Percentiles rank a stretch among this genome's conserved stretches.
Evolutionary conservation across 2,797 vertebrate genomes (phyloP).

Genomic region (Tragelaphus eurycerus): DNA sequence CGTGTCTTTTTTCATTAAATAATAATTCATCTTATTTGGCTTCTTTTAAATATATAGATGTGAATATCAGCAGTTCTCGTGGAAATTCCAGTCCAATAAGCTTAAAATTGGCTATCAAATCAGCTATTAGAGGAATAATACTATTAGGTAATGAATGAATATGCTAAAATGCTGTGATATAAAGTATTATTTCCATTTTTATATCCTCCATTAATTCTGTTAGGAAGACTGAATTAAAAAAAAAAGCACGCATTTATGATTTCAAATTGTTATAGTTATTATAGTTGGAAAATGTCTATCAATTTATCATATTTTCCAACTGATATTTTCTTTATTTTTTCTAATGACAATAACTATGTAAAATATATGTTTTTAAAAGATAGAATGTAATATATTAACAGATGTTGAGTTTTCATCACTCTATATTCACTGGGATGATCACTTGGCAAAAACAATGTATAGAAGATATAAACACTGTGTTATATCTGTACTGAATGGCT

Average conservation of each 20-base stretch:
- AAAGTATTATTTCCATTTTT: neutral
- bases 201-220: neutral
- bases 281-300: neutral
- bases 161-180: neutral
- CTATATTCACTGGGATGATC: neutral
- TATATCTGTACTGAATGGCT: neutral
- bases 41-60: neutral
- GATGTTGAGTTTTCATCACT: neutral
- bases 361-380: neutral
- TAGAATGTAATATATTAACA: neutral
- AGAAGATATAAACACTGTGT: neutral
- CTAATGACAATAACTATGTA: neutral
- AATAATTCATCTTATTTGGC: neutral
- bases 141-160: neutral
- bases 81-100: neutral
- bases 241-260: neutral
- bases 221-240: neutral
- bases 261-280: neutral
- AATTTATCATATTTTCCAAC: neutral
- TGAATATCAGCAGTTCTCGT: neutral
- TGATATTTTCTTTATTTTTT: neutral
- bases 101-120: neutral
- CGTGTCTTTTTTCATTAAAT: neutral
- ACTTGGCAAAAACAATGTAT: neutral
- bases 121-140: neutral